phyloP scores from a whole-genome alignment of 2,888 invertebrate genomes.

The Dendrolimus houi region DNA sequence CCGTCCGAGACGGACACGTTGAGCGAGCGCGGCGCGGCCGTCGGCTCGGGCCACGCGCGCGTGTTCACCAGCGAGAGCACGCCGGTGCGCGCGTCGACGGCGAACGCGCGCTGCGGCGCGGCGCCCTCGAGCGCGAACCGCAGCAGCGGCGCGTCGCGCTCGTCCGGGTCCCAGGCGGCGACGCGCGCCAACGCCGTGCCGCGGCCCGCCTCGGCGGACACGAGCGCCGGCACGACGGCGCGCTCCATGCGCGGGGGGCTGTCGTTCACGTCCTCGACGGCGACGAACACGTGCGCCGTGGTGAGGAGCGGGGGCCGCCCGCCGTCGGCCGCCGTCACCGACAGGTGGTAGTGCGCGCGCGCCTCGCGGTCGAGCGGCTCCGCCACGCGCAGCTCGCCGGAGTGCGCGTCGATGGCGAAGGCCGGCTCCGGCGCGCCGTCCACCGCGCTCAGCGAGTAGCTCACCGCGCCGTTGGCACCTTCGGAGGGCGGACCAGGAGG shows the following conservation, averaged over 20 bases:
- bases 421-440: conserved; percentile 65
- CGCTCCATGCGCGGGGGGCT: background rate
- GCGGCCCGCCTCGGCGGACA: conserved; percentile 88
- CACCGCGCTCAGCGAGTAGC: conserved; percentile 76
- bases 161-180: conserved; percentile 92
- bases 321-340: conserved; percentile 87
- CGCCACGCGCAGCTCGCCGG: conserved; percentile 87
- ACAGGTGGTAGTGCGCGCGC: conserved; percentile 83
- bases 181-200: conserved; percentile 93
- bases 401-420: conserved; percentile 85
- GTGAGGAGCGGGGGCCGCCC: conserved; percentile 89
- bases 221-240: background rate
- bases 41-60: conserved; percentile 74
- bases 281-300: conserved; percentile 89
- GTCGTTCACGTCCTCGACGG: conserved; percentile 60
- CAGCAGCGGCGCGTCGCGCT: conserved; percentile 83
- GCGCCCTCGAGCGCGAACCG: conserved; percentile 84
- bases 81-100: conserved; percentile 43
- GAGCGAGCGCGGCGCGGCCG: conserved; percentile 77
- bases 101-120: conserved; percentile 31
- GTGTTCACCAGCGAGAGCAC: conserved; percentile 40
- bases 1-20: conserved; percentile 98
- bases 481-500: background rate
- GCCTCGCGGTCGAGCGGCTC: conserved; percentile 89
- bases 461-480: conserved; percentile 75